Evolutionary conservation across 2,113 vertebrate genomes (phyloP).

Genomic region (Dasyurus viverrinus): DNA sequence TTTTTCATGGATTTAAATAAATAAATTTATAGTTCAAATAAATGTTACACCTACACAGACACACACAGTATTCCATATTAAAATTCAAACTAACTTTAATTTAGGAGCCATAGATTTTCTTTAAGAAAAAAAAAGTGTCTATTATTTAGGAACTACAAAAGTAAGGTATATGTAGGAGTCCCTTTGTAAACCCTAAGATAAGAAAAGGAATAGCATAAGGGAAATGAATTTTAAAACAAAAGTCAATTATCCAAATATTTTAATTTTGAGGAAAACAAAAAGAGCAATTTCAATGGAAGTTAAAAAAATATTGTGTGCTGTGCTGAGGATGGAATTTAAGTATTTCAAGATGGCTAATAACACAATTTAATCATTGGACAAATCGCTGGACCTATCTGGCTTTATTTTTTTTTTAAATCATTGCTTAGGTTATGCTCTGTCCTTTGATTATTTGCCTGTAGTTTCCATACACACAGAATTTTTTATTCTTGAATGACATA

Average conservation of each 20-base stretch:
- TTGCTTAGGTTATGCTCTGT: background rate
- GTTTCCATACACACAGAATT: slow-evolving; percentile 48
- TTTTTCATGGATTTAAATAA: background rate
- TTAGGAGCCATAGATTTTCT: background rate
- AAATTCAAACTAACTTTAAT: background rate
- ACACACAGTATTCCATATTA: background rate
- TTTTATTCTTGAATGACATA: slow-evolving; percentile 59
- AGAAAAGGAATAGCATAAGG: background rate
- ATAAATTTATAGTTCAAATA: background rate
- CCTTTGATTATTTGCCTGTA: background rate
- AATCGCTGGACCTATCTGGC: background rate
- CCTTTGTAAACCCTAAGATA: background rate
- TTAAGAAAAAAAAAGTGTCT: background rate
- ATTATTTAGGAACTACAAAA: background rate
- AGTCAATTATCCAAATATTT: background rate
- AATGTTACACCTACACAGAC: background rate
- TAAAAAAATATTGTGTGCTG: background rate
- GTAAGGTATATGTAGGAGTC: background rate
- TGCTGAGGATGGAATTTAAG: background rate
- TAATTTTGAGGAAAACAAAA: background rate
- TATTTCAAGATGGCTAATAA: background rate
- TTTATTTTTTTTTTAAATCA: background rate
- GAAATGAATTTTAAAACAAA: background rate
- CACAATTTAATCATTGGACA: background rate
- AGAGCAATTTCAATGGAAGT: background rate